phyloP scores from a whole-genome alignment of 2,888 invertebrate genomes.

The Lamellibrachia columna region DNA sequence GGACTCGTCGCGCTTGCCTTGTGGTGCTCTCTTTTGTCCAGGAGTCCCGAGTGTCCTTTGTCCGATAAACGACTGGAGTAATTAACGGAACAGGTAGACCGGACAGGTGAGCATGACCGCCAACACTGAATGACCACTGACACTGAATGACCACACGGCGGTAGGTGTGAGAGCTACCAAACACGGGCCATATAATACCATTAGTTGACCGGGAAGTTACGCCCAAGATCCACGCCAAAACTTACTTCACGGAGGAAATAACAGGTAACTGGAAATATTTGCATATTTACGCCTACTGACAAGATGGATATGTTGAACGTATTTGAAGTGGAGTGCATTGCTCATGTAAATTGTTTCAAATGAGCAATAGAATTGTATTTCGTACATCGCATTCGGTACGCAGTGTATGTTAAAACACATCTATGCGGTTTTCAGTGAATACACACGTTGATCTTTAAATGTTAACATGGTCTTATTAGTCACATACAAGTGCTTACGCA shows the following conservation, averaged over 20 bases:
- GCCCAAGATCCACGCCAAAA: not conserved
- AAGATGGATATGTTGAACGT: not conserved
- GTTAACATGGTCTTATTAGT: too few species aligned
- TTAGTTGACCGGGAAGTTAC: conserved; percentile 6
- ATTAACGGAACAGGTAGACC: not conserved
- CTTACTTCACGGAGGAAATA: not conserved
- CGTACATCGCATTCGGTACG: too few species aligned
- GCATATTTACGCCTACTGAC: not conserved
- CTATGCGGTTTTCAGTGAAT: too few species aligned
- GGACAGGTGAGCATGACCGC: not conserved
- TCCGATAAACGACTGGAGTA: not conserved
- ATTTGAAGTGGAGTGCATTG: not conserved
- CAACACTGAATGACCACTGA: not conserved
- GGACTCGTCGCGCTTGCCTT: not conserved
- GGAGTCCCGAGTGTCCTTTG: not conserved
- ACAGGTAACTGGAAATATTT: not conserved
- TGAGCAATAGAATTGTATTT: not conserved
- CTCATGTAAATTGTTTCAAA: not conserved
- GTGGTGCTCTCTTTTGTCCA: not conserved
- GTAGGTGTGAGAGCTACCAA: not conserved
- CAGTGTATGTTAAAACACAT: too few species aligned
- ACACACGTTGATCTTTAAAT: too few species aligned
- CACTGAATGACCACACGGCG: not conserved
- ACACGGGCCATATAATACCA: not conserved
- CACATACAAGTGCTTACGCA: too few species aligned